Percentiles rank a stretch among this genome's conserved stretches.
Evolutionary conservation across 53 echinoderm and acorn worm species (phyloP).

Genomic region (Glandiceps talaboti): DNA sequence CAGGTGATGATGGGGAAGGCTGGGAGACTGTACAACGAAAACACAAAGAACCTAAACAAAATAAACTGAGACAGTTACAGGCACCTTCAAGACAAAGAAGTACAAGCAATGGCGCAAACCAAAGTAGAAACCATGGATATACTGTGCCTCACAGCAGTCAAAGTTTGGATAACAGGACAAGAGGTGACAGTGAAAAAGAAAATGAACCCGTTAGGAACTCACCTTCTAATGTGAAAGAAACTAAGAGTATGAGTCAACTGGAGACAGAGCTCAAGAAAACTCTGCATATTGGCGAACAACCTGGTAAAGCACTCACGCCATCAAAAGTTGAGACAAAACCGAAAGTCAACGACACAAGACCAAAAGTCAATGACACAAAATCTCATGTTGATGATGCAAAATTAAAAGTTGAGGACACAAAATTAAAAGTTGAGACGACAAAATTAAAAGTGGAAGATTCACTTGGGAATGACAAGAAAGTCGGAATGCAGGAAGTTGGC

Average conservation of each 20-base stretch:
- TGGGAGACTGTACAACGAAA: slow-evolving; percentile 94
- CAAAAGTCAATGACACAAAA: too few species aligned
- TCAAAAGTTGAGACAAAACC: too few species aligned
- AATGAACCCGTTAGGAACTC: slow-evolving; percentile 46
- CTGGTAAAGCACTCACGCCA: too few species aligned
- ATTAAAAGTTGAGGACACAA: too few species aligned
- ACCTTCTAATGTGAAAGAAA: background rate
- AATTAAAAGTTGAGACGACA: too few species aligned
- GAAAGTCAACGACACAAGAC: too few species aligned
- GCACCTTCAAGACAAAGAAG: background rate
- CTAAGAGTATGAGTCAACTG: slow-evolving; percentile 7
- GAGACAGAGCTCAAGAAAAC: slow-evolving; percentile 12
- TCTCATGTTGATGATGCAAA: too few species aligned
- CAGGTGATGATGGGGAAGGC: slow-evolving; percentile 91
- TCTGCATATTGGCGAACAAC: background rate
- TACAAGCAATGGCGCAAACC: background rate
- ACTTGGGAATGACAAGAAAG: too few species aligned
- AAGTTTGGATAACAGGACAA: slow-evolving; percentile 20
- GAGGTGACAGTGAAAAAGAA: slow-evolving; percentile 91
- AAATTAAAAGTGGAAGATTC: too few species aligned
- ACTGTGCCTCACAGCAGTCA: background rate
- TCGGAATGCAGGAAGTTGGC: too few species aligned
- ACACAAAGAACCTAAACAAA: slow-evolving; percentile 30
- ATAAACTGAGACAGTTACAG: background rate
- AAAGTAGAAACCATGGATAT: background rate